Conservation (phyloP, 2,888 invertebrate species). For the Frankliniella intonsa region DNA sequence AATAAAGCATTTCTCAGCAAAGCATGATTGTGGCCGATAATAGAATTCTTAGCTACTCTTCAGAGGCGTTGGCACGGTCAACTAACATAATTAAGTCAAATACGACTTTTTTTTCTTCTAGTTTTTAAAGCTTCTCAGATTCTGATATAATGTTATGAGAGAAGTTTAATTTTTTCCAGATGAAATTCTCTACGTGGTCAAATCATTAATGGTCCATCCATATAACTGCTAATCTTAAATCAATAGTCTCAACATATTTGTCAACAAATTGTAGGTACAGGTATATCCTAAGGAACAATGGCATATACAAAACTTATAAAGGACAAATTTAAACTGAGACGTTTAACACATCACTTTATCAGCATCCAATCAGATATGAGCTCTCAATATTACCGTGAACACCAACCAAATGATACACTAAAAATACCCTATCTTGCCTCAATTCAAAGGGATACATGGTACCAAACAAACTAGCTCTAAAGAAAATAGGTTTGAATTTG, state of each 20-base stretch:
- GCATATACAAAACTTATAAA: no score
- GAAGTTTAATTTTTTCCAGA: no score
- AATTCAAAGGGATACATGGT: neutral
- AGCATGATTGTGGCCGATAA: no score
- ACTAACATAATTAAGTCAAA: neutral
- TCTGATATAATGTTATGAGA: no score
- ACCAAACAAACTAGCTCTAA: neutral
- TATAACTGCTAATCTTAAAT: conserved; percentile 18
- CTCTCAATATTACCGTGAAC: neutral
- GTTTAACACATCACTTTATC: neutral
- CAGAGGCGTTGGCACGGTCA: neutral
- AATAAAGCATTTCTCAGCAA: no score
- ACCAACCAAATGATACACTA: neutral
- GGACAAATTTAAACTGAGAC: no score
- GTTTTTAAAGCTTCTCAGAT: no score
- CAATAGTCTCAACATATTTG: neutral
- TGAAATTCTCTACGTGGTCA: neutral
- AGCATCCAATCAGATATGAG: neutral
- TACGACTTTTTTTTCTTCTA: no score
- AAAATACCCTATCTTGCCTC: neutral
- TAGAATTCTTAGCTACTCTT: no score
- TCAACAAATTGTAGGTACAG: neutral
- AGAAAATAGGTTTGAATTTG: conserved; percentile 1
- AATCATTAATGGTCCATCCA: neutral
- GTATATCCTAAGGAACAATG: no score